Base-by-base conservation (phyloP, 2,113 vertebrate genomes). In the Syngnathus typhle region DNA sequence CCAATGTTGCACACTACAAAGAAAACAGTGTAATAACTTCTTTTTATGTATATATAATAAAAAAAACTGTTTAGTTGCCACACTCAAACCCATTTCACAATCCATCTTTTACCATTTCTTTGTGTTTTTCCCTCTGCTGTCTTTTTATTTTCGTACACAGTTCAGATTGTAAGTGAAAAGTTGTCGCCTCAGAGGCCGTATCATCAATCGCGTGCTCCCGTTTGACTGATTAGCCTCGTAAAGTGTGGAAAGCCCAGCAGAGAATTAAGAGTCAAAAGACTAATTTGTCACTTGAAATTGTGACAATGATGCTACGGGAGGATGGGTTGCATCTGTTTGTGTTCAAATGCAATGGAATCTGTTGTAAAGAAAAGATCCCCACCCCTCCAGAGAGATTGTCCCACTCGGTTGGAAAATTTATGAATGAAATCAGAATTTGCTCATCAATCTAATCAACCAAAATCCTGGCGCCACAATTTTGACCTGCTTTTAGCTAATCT, bases 261-360 rank as follows among this genome's bases (percentile, higher is more conserved):
- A 61, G 51, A 73, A 66, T 27, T n/a, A 72, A 69, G 72, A 80
- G 72, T 70, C 68, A 46, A 51, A 65, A 23, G 60, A 77, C 72
- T 54, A 51, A 75, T 87, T 73, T 67, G 67, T 88, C 87, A 84
- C 36, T 44, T 81, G 67, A 37, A 23, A 62, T 64, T 70, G 54
- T 6, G 15, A 72, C 71, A 71, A 71, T 9, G 27, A 51, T 32
- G 75, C 73, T 36, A 54, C 9, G 0, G 69, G 68, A 51, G n/a
- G 73, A 69, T 0, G 5, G 74, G 56, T 55, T 47, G 46, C 72
- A 74, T 78, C 75, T 77, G 78, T 27, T 79, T 13, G 6, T 60
- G 3, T 54, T 69, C 21, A 0, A 61, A 60, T 75, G 62, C 56
- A 67, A 76, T 36, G 36, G 51, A 44, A 54, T 52, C 39, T 5